Percentiles rank a stretch among this genome's conserved stretches.
Evolutionary conservation across 2,113 vertebrate genomes (phyloP).

Genomic region (Todiramphus chloris): DNA sequence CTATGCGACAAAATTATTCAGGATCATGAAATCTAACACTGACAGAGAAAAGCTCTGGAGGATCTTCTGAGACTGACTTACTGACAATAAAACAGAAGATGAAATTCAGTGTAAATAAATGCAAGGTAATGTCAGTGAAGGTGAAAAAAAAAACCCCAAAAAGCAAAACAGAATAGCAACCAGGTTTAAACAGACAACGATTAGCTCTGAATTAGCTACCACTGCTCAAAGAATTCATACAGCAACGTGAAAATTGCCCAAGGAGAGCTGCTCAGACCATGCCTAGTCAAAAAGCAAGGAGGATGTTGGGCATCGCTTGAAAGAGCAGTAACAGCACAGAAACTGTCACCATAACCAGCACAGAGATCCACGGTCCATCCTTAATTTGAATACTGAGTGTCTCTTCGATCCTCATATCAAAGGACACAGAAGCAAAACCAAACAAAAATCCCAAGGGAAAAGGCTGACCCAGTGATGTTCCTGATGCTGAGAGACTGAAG

Average conservation of each 20-base stretch:
- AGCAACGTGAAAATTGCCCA: rapidly evolving
- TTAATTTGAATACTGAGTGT: background rate
- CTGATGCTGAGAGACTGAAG: background rate
- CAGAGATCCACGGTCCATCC: rapidly evolving
- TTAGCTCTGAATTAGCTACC: background rate
- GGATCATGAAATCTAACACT: constrained; percentile 58
- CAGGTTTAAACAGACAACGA: background rate
- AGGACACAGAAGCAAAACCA: background rate
- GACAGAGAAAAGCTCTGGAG: constrained; percentile 63
- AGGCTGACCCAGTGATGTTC: background rate
- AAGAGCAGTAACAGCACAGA: background rate
- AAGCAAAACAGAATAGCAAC: background rate
- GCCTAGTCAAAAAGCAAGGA: background rate
- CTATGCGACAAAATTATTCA: constrained; percentile 58
- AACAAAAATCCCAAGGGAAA: background rate
- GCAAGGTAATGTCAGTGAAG: constrained; percentile 1
- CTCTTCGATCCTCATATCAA: background rate
- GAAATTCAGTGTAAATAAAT: constrained; percentile 58
- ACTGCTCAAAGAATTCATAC: background rate
- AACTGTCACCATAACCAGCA: background rate
- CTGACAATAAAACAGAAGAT: constrained; percentile 47
- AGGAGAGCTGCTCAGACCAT: background rate
- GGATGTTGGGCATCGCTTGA: rapidly evolving
- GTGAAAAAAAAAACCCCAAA: background rate
- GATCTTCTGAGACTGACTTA: constrained; percentile 5